Evolutionary conservation across 2,888 invertebrate species (phyloP).

Genomic region (Branchipolynoe longqiensis): DNA sequence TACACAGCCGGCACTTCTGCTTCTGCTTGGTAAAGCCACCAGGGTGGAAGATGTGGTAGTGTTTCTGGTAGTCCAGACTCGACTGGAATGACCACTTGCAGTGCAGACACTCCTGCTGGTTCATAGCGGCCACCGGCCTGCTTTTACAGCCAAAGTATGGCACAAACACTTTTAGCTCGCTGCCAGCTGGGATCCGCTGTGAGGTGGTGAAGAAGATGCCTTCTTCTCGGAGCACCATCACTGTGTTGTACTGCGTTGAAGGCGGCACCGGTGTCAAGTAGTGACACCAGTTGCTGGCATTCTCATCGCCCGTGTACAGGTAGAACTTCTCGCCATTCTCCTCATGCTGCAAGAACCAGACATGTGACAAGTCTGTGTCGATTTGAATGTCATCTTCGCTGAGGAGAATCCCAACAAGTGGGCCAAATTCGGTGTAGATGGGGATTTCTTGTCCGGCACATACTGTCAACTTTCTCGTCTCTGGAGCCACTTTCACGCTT

Average conservation of each 20-base stretch:
- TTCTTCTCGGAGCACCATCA: constrained; percentile 44
- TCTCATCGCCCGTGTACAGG: constrained; percentile 51
- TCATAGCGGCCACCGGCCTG: not conserved
- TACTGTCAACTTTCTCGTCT: constrained; percentile 38
- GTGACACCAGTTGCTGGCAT: constrained; percentile 50
- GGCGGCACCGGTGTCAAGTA: constrained; percentile 20
- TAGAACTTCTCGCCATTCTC: constrained; percentile 27
- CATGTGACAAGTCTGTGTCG: constrained; percentile 38
- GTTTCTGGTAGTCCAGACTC: constrained; percentile 52
- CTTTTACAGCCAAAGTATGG: constrained; percentile 52
- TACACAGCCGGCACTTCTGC: constrained; percentile 49
- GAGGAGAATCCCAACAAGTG: constrained; percentile 51
- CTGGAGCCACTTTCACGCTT: constrained; percentile 12
- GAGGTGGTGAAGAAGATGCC: constrained; percentile 56
- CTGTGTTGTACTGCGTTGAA: not conserved
- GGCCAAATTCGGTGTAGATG: constrained; percentile 25
- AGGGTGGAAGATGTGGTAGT: constrained; percentile 57
- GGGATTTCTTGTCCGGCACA: constrained; percentile 17
- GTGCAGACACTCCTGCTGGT: constrained; percentile 19
- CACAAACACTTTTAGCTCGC: constrained; percentile 22
- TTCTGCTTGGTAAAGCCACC: constrained; percentile 54
- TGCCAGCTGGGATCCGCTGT: not conserved
- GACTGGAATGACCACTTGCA: constrained; percentile 43
- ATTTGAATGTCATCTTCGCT: constrained; percentile 36
- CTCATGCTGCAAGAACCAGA: constrained; percentile 55